Conservation (phyloP, 2,113 vertebrate species). For the human (Homo sapiens) region DNA sequence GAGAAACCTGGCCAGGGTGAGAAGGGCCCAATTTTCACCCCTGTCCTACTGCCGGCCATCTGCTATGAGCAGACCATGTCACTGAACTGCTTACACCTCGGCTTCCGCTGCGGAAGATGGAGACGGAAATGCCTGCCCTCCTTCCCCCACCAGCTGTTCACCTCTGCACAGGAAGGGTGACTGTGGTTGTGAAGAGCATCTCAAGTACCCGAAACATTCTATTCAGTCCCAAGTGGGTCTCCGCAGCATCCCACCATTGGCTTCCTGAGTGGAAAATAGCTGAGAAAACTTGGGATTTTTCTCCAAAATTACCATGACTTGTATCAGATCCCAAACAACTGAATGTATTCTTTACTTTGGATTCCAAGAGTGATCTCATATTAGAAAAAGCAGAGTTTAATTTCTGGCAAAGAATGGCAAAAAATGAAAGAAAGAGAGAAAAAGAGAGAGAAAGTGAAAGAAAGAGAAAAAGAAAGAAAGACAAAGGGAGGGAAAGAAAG, state of each 20-base stretch:
- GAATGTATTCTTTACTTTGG: not conserved
- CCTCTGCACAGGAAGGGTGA: not conserved
- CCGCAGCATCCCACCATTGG: fast-evolving
- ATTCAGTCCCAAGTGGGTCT: fast-evolving
- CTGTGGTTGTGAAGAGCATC: not conserved
- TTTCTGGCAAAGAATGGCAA: not conserved
- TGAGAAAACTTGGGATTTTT: not conserved
- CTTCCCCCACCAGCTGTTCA: not conserved
- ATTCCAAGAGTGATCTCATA: not conserved
- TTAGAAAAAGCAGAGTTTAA: not conserved
- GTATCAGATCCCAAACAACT: no score
- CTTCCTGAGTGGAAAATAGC: not conserved
- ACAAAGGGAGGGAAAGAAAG: not conserved
- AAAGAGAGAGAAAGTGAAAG: not conserved
- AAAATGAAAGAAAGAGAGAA: not conserved
- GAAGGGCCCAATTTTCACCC: not conserved
- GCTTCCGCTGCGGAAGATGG: not conserved
- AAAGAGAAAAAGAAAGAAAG: not conserved
- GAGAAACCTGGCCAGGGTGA: not conserved
- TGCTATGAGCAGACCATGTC: not conserved
- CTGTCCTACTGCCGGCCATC: not conserved
- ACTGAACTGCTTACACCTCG: not conserved
- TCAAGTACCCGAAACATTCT: fast-evolving
- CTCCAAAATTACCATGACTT: not conserved
- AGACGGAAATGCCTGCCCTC: not conserved